Evolutionary conservation across 2,888 invertebrate species (phyloP).

Genomic region (Dynastes grantii): DNA sequence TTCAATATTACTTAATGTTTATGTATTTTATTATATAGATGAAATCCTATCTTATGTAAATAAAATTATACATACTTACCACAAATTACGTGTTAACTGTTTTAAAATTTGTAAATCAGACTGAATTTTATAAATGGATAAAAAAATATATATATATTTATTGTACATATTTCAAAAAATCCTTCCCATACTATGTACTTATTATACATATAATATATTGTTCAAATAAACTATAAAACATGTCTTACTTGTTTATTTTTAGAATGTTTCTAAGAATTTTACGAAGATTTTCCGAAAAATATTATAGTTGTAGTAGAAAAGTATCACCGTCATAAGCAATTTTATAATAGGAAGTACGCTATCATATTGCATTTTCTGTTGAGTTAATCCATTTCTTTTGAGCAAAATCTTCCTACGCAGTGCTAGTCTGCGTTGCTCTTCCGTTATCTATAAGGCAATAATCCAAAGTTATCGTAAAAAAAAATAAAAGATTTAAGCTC

Average conservation of each 20-base stretch:
- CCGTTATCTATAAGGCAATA: neutral
- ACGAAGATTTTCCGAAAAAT: slow-evolving; percentile 23
- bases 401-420: neutral
- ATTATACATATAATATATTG: slow-evolving; percentile 19
- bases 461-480: neutral
- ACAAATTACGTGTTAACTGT: slow-evolving; percentile 25
- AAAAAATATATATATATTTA: slow-evolving; percentile 41
- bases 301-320: slow-evolving; percentile 28
- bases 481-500: neutral
- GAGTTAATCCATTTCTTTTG: slow-evolving; percentile 12
- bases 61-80: neutral
- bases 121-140: slow-evolving; percentile 44
- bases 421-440: slow-evolving; percentile 7
- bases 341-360: slow-evolving; percentile 12
- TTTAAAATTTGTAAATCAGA: slow-evolving; percentile 43
- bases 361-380: neutral
- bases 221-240: slow-evolving; percentile 35
- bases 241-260: slow-evolving; percentile 22
- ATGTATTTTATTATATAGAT: neutral
- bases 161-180: slow-evolving; percentile 38
- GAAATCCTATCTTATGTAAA: no score
- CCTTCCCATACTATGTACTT: slow-evolving; percentile 26
- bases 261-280: slow-evolving; percentile 19
- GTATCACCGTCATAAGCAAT: slow-evolving; percentile 15
- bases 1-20: neutral